A percentile compares a stretch with the other conserved stretches of the same genome.
Conservation (phyloP, 2,113 vertebrate species). For the Actenoides hombroni region DNA sequence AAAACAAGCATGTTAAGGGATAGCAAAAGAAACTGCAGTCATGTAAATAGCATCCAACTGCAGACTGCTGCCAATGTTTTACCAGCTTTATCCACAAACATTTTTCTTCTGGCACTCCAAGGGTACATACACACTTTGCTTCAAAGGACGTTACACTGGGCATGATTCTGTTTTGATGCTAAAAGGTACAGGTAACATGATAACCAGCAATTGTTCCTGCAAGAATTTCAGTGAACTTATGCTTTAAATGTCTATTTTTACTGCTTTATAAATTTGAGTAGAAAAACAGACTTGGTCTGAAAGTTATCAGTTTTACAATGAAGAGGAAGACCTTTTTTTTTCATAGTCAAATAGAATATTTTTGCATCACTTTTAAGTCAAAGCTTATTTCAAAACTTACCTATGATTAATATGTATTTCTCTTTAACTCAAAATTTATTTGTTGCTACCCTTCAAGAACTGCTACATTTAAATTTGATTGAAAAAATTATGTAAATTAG, state of each 20-base stretch:
- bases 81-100: neutral
- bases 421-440: neutral
- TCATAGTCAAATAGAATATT: neutral
- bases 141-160: neutral
- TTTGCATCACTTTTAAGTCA: neutral
- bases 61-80: neutral
- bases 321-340: neutral
- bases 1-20: neutral
- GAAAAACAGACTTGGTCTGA: neutral
- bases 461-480: neutral
- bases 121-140: neutral
- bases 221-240: neutral
- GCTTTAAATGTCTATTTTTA: neutral
- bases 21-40: neutral
- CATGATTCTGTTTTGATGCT: neutral
- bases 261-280: neutral
- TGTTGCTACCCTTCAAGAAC: neutral
- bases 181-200: neutral
- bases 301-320: neutral
- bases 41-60: neutral
- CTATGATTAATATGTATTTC: neutral
- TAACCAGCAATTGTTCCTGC: neutral
- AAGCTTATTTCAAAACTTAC: neutral
- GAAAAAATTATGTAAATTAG: conserved; percentile 4
- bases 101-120: neutral